Percentiles rank a stretch among this genome's conserved stretches.
phyloP scores from a whole-genome alignment of 1,140 invertebrate species.

The Leptinotarsa texana region DNA sequence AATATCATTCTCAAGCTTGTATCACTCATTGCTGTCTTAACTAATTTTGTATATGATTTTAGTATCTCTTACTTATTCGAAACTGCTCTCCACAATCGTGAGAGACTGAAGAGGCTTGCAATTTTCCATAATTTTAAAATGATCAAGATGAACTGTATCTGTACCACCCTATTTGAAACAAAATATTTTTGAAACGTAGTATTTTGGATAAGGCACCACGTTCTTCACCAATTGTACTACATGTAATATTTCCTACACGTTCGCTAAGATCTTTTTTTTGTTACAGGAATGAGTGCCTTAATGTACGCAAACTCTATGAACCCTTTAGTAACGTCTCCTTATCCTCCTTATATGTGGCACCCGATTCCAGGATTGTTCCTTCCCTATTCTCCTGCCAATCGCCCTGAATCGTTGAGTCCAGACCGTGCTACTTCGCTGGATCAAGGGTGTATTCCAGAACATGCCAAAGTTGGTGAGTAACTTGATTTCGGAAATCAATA shows the following conservation, averaged over 20 bases:
- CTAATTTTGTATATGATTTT: too few relatives aligned
- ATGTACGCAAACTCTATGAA: conserved; percentile 55
- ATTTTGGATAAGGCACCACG: not conserved
- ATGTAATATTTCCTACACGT: not conserved
- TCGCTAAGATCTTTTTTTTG: conserved; percentile 16
- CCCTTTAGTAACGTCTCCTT: conserved; percentile 51
- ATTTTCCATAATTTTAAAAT: too few relatives aligned
- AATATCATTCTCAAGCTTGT: too few relatives aligned
- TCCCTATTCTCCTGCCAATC: conserved; percentile 52
- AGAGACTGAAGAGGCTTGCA: too few relatives aligned
- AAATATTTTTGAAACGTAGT: not conserved
- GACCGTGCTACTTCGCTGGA: conserved; percentile 51
- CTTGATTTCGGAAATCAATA: too few relatives aligned
- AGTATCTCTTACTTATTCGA: too few relatives aligned
- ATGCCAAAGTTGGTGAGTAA: conserved; percentile 53
- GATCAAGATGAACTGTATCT: too few relatives aligned
- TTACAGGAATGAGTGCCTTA: conserved; percentile 54
- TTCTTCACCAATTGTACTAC: not conserved
- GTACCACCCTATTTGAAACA: too few relatives aligned
- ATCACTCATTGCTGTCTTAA: too few relatives aligned
- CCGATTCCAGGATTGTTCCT: conserved; percentile 53
- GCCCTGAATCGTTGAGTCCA: conserved; percentile 53
- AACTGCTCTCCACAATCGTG: too few relatives aligned
- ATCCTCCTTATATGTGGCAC: conserved; percentile 57
- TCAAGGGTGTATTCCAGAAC: conserved; percentile 51